Percentiles rank a stretch among this genome's conserved stretches.
These are phyloP conservation scores for Notospermus geniculatus DNA, from an alignment of 1,140 invertebrate species.

Conservation along the genomic window DNA sequence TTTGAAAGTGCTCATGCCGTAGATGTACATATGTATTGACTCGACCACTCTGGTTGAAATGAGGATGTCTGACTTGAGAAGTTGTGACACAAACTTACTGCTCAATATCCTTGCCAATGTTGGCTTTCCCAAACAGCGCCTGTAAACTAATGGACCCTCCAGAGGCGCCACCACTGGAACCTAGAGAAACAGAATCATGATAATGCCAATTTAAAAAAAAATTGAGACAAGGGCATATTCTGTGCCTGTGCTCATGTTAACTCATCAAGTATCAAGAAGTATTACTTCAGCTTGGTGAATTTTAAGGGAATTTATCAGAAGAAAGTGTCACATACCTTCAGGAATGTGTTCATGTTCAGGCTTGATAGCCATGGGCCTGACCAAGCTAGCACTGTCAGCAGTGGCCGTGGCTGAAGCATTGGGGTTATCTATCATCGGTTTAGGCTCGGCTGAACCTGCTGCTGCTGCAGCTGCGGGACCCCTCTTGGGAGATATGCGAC, in stretches of 20 bases:
- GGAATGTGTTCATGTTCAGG: neutral
- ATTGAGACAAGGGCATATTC: too few species aligned
- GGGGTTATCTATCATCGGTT: constrained; percentile 45
- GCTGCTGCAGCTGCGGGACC: neutral
- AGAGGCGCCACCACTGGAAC: constrained; percentile 14
- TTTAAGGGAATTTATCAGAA: too few species aligned
- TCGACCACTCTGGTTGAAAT: too few species aligned
- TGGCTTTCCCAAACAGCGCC: constrained; percentile 39
- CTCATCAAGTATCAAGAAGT: neutral
- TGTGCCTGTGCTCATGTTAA: too few species aligned
- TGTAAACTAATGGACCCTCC: constrained; percentile 32
- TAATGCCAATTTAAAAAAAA: constrained; percentile 13
- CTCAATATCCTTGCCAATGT: constrained; percentile 10
- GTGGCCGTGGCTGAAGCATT: constrained; percentile 32
- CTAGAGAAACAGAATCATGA: constrained; percentile 4
- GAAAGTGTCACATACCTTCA: neutral
- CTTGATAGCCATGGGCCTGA: constrained; percentile 35
- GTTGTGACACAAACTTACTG: too few species aligned
- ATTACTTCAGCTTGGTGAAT: constrained; percentile 5
- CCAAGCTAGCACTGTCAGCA: constrained; percentile 25
- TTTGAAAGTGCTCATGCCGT: too few species aligned
- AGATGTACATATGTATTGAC: too few species aligned
- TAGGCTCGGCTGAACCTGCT: constrained; percentile 29
- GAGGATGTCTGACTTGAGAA: too few species aligned
- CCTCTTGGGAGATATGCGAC: neutral